Percentiles rank a stretch among this genome's conserved stretches.
Evolutionary conservation across 2,113 vertebrate genomes (phyloP).

Genomic region (Cyphomyrus plagiostoma): DNA sequence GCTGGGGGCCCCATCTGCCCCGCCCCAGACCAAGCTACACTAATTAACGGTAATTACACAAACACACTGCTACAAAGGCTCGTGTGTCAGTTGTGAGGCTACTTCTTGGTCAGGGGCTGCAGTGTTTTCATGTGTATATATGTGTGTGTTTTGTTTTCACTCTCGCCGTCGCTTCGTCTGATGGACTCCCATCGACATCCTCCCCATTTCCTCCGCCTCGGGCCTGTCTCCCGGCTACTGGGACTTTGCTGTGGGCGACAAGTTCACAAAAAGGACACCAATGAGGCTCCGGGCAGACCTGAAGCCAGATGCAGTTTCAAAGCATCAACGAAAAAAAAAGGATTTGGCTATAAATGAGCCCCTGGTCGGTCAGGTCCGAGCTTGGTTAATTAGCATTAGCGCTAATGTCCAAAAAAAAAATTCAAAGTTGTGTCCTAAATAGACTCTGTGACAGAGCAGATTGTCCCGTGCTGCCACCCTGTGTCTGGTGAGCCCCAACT

Average conservation of each 20-base stretch:
- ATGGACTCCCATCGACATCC: slow-evolving; percentile 80
- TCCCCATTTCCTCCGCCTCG: slow-evolving; percentile 69
- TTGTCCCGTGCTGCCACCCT: neutral
- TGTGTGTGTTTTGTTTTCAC: slow-evolving; percentile 54
- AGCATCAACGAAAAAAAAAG: neutral
- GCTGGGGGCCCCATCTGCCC: neutral
- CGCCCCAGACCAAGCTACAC: neutral
- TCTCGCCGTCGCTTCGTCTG: slow-evolving; percentile 76
- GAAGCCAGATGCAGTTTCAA: neutral
- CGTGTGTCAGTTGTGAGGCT: slow-evolving; percentile 12
- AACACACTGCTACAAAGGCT: neutral
- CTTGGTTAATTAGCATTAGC: neutral
- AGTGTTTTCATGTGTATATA: slow-evolving; percentile 56
- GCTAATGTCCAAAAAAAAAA: neutral
- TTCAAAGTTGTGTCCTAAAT: neutral
- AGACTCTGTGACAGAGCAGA: neutral
- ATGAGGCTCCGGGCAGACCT: neutral
- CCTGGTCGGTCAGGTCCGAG: neutral
- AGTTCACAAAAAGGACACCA: neutral
- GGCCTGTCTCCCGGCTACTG: slow-evolving; percentile 69
- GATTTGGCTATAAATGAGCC: neutral
- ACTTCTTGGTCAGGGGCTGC: slow-evolving; percentile 31
- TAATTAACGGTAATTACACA: neutral
- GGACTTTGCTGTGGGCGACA: slow-evolving; percentile 67
- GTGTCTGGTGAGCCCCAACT: neutral